These are phyloP conservation scores for Enteromius viviparus DNA, from an alignment of 2,797 vertebrate genomes.

Conservation along the genomic window DNA sequence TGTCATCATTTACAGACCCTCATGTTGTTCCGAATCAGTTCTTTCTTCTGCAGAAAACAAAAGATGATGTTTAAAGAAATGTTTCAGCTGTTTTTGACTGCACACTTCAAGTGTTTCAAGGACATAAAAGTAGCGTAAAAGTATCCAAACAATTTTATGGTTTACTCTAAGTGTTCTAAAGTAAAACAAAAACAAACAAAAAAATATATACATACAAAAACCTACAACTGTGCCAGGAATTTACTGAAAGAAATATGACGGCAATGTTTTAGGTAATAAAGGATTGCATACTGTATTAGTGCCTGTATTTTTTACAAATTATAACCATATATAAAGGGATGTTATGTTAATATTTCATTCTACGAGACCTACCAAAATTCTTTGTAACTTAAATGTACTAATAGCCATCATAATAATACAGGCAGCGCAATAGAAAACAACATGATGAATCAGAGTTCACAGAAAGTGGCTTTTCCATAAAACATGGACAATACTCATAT, in stretches of 20 bases:
- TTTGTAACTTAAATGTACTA: neutral
- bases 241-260: neutral
- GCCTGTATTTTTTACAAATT: neutral
- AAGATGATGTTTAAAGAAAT: neutral
- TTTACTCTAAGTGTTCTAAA: neutral
- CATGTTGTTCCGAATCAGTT: neutral
- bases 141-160: neutral
- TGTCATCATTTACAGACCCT: conserved; percentile 8
- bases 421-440: neutral
- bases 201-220: neutral
- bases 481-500: neutral
- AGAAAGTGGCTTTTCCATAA: neutral
- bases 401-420: too few relatives aligned
- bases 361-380: neutral
- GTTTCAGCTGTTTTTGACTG: neutral
- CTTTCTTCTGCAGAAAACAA: neutral
- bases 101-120: neutral
- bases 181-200: too few relatives aligned
- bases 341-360: neutral
- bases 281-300: neutral
- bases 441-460: neutral
- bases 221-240: neutral
- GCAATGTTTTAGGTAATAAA: neutral
- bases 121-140: neutral
- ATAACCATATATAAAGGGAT: neutral